Conservation (phyloP, 2,888 invertebrate genomes). For the Hydropsyche betteni region DNA sequence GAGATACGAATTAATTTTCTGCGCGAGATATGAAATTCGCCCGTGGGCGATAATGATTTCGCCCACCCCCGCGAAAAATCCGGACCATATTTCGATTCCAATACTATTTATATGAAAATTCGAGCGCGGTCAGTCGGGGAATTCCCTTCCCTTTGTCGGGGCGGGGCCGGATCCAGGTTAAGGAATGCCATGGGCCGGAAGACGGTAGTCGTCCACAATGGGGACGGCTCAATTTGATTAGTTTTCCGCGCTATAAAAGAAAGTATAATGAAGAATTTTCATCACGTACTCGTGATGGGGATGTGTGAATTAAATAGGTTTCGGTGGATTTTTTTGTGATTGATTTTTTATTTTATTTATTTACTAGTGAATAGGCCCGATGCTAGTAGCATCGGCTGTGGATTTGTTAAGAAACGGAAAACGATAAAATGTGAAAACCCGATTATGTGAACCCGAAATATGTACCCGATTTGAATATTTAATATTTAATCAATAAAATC, state of each 20-base stretch:
- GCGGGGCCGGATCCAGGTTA: background rate
- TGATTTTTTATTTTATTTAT: too few species aligned
- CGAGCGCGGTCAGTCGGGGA: conserved; percentile 16
- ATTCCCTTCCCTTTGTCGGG: conserved; percentile 1
- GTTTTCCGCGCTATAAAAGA: conserved; percentile 35
- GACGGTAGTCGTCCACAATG: background rate
- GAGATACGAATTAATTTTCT: background rate
- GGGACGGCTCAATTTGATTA: conserved; percentile 34
- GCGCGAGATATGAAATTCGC: conserved; percentile 8
- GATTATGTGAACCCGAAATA: too few species aligned
- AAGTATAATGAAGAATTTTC: conserved; percentile 39
- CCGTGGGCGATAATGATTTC: conserved; percentile 12
- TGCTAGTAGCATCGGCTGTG: too few species aligned
- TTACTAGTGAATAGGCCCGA: too few species aligned
- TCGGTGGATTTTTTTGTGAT: too few species aligned
- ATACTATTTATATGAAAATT: conserved; percentile 27
- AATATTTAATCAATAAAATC: too few species aligned
- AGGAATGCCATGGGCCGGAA: conserved; percentile 14
- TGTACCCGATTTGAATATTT: too few species aligned
- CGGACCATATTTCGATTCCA: background rate
- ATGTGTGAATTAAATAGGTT: too few species aligned
- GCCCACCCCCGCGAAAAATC: too few species aligned
- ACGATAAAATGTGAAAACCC: too few species aligned
- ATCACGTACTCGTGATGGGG: conserved; percentile 24
- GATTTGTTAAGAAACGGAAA: too few species aligned